A percentile compares a stretch with the other conserved stretches of the same genome.
phyloP scores from a whole-genome alignment of 1,140 invertebrate species.

The Agrypnia vestita region DNA sequence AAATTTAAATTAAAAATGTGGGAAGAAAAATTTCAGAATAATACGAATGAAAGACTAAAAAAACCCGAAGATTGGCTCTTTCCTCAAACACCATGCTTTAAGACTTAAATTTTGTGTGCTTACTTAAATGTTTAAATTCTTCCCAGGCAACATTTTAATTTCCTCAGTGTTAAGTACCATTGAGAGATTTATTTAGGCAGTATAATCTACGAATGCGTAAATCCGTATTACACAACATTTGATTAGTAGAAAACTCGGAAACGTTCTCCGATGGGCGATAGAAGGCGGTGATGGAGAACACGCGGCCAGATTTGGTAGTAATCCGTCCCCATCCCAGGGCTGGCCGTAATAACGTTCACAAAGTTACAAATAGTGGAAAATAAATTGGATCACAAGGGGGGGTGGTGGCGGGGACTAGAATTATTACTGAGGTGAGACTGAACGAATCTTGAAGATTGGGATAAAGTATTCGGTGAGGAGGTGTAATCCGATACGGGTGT shows the following conservation, averaged over 20 bases:
- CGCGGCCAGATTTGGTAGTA: slow-evolving; percentile 41
- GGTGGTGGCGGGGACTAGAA: background rate
- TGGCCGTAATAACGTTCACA: slow-evolving; percentile 41
- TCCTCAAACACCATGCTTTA: no score
- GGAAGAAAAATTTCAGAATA: no score
- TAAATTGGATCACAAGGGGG: slow-evolving; percentile 43
- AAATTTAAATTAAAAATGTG: no score
- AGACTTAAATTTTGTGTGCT: no score
- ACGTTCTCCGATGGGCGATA: background rate
- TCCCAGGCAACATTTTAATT: background rate
- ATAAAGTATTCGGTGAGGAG: slow-evolving; percentile 4
- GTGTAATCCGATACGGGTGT: background rate
- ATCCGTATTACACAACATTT: slow-evolving; percentile 21
- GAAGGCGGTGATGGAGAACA: slow-evolving; percentile 32
- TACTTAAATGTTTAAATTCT: background rate
- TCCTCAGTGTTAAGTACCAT: no score
- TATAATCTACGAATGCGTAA: no score
- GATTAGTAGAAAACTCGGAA: slow-evolving; percentile 38
- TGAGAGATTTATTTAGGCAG: no score
- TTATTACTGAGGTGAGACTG: slow-evolving; percentile 19
- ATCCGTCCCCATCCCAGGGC: slow-evolving; percentile 33
- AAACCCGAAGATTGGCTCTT: no score
- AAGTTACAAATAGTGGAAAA: slow-evolving; percentile 45
- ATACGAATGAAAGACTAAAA: no score
- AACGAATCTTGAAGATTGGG: background rate